Evolutionary conservation across 2,888 invertebrate genomes (phyloP), one percentile per base, ranked within the genome.

Genomic region (Amiota mariae): DNA sequence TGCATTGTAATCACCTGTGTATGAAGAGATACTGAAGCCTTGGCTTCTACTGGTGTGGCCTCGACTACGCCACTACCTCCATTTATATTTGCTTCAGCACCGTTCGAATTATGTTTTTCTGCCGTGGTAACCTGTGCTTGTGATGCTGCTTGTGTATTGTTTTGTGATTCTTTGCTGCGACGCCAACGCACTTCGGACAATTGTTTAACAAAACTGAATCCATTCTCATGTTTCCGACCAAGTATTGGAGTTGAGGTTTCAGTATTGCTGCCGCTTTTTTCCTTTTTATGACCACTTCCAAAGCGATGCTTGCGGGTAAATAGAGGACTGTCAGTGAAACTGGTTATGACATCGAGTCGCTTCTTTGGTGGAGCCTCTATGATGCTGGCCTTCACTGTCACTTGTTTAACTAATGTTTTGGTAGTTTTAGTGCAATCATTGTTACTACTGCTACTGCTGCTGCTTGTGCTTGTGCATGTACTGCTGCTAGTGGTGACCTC

Each of bases 281-380:
- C 87, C 72, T 88, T 88, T 71, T 81, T 86, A 56, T 82, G 85
- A 49, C 89, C 84, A 73, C 82, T 86, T 12, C 89, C 90, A 70
- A 89, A 90, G 67, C 90, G 89, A 82, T 90, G 90, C 75, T 90
- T 90, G 56, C 90, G 86, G 51, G 90, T 89, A 73, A 90, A 90
- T 11, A 90, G 84, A 71, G 90, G 90, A 81, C 90, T 90, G 73
- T 90, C 90, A 12, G 90, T 89, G 75, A 90, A 90, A 81, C 90
- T 90, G 48, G 90, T 90, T 75, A 90, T 89, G 57, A 90, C 89
- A 84, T 90, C 90, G 72, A 89, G 87, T 75, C 88, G 89, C 78
- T 89, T 89, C 75, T 87, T 89, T 2, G 84, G 80, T 49, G 82
- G 73, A 51, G 74, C 75, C 4, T 78, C 78, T 66, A 51, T 71